Percentiles rank a stretch among this genome's conserved stretches.
Conservation (phyloP, 2,888 invertebrate species). For the Patella pellucida region DNA sequence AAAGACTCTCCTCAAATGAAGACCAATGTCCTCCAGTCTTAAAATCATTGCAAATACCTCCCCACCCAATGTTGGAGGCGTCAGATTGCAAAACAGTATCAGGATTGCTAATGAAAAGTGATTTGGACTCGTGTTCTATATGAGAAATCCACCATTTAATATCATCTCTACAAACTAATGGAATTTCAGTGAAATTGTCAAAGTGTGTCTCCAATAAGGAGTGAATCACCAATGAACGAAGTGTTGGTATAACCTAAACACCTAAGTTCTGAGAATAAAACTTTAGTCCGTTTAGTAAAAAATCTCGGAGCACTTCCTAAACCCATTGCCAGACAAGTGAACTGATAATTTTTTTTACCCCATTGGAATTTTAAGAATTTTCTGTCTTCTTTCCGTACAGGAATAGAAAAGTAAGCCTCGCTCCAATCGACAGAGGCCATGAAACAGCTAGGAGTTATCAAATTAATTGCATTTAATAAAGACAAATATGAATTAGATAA, state of each 20-base stretch:
- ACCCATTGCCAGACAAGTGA: conserved; percentile 16
- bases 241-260: conserved; percentile 1
- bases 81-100: conserved; percentile 11
- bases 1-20: neutral
- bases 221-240: conserved; percentile 16
- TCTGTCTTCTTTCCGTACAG: conserved; percentile 13
- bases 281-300: neutral
- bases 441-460: conserved; percentile 16
- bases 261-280: conserved; percentile 3
- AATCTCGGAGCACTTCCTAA: neutral
- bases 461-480: conserved; percentile 14
- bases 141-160: conserved; percentile 27
- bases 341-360: conserved; percentile 19
- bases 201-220: conserved; percentile 10
- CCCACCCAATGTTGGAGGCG: conserved; percentile 18
- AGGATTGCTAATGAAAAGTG: neutral
- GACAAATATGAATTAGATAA: neutral
- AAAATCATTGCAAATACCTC: neutral
- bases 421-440: conserved; percentile 25
- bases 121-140: neutral
- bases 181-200: neutral
- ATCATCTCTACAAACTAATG: conserved; percentile 7
- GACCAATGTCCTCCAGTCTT: conserved; percentile 8
- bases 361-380: conserved; percentile 21
- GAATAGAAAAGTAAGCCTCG: conserved; percentile 24